phyloP scores from a whole-genome alignment of 1,140 invertebrate genomes.

The Aphidius gifuensis region DNA sequence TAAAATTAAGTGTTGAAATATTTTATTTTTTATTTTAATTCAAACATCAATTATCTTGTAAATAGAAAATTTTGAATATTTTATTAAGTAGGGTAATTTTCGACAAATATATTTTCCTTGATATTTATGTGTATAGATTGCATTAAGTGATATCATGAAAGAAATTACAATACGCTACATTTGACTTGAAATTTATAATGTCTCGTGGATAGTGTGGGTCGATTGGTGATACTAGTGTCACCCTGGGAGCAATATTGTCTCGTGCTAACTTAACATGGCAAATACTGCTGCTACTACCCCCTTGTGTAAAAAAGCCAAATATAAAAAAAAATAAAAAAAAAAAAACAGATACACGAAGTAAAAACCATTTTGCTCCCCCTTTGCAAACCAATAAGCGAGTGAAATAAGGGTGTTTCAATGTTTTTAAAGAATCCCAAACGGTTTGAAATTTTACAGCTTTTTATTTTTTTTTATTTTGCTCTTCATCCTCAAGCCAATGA shows the following conservation, averaged over 20 bases:
- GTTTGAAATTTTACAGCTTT: constrained; percentile 22
- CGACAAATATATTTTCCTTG: too few relatives aligned
- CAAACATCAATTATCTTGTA: too few relatives aligned
- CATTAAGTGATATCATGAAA: constrained; percentile 41
- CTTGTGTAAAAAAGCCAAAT: background rate
- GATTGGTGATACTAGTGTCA: constrained; percentile 28
- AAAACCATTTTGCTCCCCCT: constrained; percentile 3
- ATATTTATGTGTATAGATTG: constrained; percentile 29
- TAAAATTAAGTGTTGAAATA: too few relatives aligned
- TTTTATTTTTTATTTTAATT: too few relatives aligned
- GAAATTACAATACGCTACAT: constrained; percentile 44
- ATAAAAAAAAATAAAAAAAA: constrained; percentile 2
- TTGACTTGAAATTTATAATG: constrained; percentile 48
- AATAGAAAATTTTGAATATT: too few relatives aligned
- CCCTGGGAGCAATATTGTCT: constrained; percentile 31
- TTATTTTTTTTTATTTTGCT: background rate
- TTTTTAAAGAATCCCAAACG: constrained; percentile 20
- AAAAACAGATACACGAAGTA: constrained; percentile 3
- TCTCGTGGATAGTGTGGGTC: constrained; percentile 18
- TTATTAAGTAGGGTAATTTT: too few relatives aligned
- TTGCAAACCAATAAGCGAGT: constrained; percentile 17
- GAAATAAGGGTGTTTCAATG: constrained; percentile 9
- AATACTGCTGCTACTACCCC: constrained; percentile 19
- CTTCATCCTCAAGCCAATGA: constrained; percentile 8
- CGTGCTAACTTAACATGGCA: constrained; percentile 25